Evolutionary conservation across 2,888 invertebrate genomes (phyloP).

Genomic region (Pristionchus arcanus): DNA sequence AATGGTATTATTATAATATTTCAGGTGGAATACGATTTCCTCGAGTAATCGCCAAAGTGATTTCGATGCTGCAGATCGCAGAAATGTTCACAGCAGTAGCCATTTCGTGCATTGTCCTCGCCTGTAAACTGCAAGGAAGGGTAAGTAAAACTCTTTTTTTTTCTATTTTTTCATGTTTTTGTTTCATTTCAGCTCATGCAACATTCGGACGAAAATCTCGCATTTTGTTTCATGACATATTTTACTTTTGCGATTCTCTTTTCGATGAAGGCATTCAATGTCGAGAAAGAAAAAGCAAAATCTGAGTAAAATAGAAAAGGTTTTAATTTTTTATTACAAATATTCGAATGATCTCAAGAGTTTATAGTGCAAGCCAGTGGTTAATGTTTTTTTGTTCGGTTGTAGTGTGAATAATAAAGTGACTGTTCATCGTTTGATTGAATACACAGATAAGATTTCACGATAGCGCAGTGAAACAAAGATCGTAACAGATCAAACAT

Average conservation of each 20-base stretch:
- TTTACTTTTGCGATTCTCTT: conserved; percentile 79
- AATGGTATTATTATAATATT: no score
- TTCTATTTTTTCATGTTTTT: background rate
- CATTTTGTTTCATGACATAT: conserved; percentile 77
- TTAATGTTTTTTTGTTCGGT: no score
- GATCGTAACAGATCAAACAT: no score
- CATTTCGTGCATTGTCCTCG: conserved; percentile 70
- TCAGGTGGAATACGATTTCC: no score
- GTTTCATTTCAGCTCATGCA: background rate
- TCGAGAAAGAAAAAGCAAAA: background rate
- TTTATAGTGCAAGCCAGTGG: no score
- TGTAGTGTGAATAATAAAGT: background rate
- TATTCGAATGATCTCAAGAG: no score
- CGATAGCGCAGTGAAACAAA: no score
- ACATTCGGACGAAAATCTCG: conserved; percentile 13
- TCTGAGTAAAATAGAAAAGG: no score
- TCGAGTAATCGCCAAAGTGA: no score
- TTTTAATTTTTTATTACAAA: no score
- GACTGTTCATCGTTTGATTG: background rate
- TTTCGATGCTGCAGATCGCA: conserved; percentile 61
- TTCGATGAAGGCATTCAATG: conserved; percentile 59
- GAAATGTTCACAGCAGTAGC: conserved; percentile 75
- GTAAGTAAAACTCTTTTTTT: conserved; percentile 37
- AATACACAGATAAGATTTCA: background rate
- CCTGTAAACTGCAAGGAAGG: conserved; percentile 67